Evolutionary conservation across 2,113 vertebrate species (phyloP).

Genomic region (Tapirus terrestris): DNA sequence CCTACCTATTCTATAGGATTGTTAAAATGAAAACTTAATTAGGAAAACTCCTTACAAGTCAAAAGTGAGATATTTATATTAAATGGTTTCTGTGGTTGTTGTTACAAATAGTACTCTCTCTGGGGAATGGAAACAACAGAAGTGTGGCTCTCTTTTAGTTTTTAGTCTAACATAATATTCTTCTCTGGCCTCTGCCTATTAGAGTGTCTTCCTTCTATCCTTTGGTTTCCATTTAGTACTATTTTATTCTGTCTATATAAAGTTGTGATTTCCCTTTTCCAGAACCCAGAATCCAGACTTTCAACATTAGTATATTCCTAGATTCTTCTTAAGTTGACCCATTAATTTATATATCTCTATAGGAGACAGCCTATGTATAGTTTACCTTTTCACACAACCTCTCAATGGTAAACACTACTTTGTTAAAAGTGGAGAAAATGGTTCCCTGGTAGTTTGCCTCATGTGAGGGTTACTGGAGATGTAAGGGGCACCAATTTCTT

Average conservation of each 20-base stretch:
- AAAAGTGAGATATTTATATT: neutral
- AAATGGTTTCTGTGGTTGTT: neutral
- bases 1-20: neutral
- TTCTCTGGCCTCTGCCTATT: neutral
- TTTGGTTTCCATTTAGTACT: neutral
- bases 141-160: neutral
- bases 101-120: neutral
- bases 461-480: neutral
- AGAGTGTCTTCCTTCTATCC: neutral
- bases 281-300: neutral
- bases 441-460: neutral
- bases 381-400: neutral
- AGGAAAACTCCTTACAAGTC: neutral
- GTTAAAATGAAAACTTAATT: neutral
- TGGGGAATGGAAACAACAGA: neutral
- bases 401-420: neutral
- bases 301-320: neutral
- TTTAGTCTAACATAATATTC: neutral
- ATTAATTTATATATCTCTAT: neutral
- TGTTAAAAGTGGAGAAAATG: neutral
- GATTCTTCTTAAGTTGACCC: neutral
- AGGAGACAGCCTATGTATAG: neutral
- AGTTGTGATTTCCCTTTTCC: neutral
- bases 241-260: neutral
- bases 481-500: neutral